These are phyloP conservation scores for Ursus arctos DNA, from an alignment of 2,113 vertebrate genomes.

Conservation along the genomic window DNA sequence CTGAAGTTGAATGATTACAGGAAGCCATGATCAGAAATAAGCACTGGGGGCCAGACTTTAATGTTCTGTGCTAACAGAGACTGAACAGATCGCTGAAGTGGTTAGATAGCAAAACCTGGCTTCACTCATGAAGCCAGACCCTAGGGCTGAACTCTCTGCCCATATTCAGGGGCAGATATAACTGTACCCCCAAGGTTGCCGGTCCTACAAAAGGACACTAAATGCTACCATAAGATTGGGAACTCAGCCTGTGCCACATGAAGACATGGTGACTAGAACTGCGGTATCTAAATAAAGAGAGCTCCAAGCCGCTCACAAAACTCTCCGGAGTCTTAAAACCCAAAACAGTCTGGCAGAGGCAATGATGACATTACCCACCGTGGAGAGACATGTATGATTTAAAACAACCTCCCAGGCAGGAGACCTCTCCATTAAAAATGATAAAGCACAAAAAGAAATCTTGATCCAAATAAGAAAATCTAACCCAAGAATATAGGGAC, in stretches of 20 bases:
- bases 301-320: neutral
- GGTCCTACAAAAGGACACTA: neutral
- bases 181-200: neutral
- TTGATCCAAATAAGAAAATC: neutral
- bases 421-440: neutral
- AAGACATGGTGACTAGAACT: neutral
- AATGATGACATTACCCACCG: neutral
- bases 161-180: neutral
- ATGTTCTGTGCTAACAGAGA: neutral
- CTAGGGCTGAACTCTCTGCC: neutral
- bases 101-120: neutral
- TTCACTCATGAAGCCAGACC: neutral
- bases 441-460: neutral
- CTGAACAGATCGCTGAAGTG: neutral
- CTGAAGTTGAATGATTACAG: neutral
- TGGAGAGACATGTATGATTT: neutral
- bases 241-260: neutral
- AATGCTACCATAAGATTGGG: neutral
- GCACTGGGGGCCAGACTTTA: neutral
- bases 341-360: neutral
- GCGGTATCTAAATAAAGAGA: neutral
- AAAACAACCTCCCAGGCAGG: neutral
- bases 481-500: neutral
- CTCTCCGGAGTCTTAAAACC: neutral
- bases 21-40: neutral